Base-by-base conservation (phyloP, 2,113 vertebrate species). In the Siniperca knerii region DNA sequence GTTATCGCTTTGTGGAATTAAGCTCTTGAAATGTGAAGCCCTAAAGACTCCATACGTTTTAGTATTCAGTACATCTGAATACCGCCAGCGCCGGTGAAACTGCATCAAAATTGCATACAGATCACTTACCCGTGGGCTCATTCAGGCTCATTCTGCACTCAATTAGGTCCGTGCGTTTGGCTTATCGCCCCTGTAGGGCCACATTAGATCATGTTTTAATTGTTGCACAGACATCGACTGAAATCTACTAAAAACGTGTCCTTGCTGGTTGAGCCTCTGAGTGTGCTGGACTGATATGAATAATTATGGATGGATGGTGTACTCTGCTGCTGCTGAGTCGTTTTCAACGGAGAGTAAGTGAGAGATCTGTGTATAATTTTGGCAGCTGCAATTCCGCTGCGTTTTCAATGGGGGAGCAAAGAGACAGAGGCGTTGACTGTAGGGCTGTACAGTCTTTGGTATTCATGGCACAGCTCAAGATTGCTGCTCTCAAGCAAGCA, bases 401-500 rank as follows among this genome's bases (percentile, higher is more conserved):
- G 84, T 83, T 81, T 89, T 84, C 68, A 76, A 70, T 46, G 67
- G 40, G 48, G 25, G 62, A 37, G 85, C 23, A 50, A 42, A 60
- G 75, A 18, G 42, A 33, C 75, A 54, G 70, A 58, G 67, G 52
- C 20, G 25, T 74, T 57, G 72, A 71, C 74, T 88, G 79, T 62
- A n/a, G 75, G 68, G 87, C 89, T 70, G 82, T 85, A 48, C 33
- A 71, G 76, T 90, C 90, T 88, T 93, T 92, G 77, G 89, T 92
- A 93, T 93, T 93, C 92, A 93, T 87, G 81, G 85, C 87, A 90
- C 91, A 90, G 82, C 83, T 81, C 81, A 77, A 88, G 86, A 90
- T 89, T 89, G 90, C 87, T 92, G 90, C 85, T 90, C 90, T 92
- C 84, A 85, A 91, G 86, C 86, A 88, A 84, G 89, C 86, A 92